Base-by-base conservation (phyloP, 2,797 vertebrate species). In the Gila robusta region DNA sequence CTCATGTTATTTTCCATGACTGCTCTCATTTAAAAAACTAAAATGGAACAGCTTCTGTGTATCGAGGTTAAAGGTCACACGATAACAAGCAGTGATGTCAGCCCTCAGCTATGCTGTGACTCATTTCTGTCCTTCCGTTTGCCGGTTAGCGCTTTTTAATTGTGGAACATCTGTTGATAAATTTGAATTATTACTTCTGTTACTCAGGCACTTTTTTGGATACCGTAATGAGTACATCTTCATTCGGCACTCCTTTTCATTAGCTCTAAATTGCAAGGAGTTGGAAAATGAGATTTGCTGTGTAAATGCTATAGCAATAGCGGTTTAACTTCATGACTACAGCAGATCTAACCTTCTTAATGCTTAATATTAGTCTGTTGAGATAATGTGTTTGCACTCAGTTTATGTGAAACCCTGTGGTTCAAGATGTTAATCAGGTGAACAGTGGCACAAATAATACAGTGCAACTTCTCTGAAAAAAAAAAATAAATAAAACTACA, bases 51-150 rank as follows among this genome's bases (percentile, higher is more conserved):
- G 52, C 52, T 32, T 41, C 32, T 70, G 21, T 78, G 47, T 9
- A 12, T 62, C 59, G 79, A 89, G 89, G 85, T 91, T 17, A 94
- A 91, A 91, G 91, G 88, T 92, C 85, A 87, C 28, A 85, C 64
- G 88, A 23, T 92, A 88, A 91, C 89, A 90, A 89, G 81, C 80
- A 62, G 26, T 90, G 88, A 93, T 88, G 87, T 93, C 91, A 90
- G 73, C n/a, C 32, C 37, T 64, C 70, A 4, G 21, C 81, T 71
- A 39, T 28, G 72, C 52, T 52, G 73, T 91, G 91, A 94, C 88
- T 93, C 91, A 91, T 73, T 82, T 10, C 26, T 64, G 37, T 83
- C 54, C 73, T 67, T 64, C 21, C 26, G 23, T 64, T 23, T 76
- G 66, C 28, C 41, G 80, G n/a, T 41, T 89, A 79, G 84, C 79